phyloP scores from a whole-genome alignment of 2,888 invertebrate genomes.

The Ormyrus rosae region DNA sequence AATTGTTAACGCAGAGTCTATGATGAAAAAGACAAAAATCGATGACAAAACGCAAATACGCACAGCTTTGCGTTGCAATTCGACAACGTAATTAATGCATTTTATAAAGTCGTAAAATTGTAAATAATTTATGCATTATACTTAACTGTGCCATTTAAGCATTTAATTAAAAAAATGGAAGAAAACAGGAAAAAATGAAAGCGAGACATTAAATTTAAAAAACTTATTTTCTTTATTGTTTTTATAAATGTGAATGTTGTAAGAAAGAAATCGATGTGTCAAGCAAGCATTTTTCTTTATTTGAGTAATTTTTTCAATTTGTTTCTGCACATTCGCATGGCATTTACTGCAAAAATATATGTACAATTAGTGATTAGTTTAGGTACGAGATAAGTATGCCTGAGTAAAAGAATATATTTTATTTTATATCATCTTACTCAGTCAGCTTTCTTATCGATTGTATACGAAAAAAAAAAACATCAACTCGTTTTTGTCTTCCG shows the following conservation, averaged over 20 bases:
- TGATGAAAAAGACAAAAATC: slow-evolving; percentile 47
- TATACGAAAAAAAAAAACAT: slow-evolving; percentile 42
- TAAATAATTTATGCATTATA: slow-evolving; percentile 54
- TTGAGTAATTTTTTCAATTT: slow-evolving; percentile 3
- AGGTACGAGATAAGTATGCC: slow-evolving; percentile 53
- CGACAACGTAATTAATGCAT: slow-evolving; percentile 58
- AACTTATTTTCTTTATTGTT: slow-evolving; percentile 17
- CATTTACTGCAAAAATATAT: slow-evolving; percentile 34
- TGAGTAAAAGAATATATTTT: slow-evolving; percentile 44
- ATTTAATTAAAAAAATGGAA: slow-evolving; percentile 38
- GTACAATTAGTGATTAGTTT: slow-evolving; percentile 45
- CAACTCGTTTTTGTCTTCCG: slow-evolving; percentile 48
- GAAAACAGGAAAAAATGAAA: slow-evolving; percentile 19
- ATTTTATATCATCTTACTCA: slow-evolving; percentile 28
- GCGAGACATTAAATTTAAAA: slow-evolving; percentile 36
- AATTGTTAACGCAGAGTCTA: slow-evolving; percentile 56
- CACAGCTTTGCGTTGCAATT: slow-evolving; percentile 56
- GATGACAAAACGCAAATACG: slow-evolving; percentile 10
- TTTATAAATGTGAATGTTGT: slow-evolving; percentile 38
- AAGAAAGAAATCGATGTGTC: slow-evolving; percentile 19
- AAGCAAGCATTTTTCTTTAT: slow-evolving; percentile 35
- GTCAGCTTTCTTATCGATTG: slow-evolving; percentile 44
- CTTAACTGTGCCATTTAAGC: slow-evolving; percentile 56
- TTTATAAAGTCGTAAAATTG: slow-evolving; percentile 57
- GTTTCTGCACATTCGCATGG: slow-evolving; percentile 54